Evolutionary conservation across 2,797 vertebrate genomes (phyloP).

Genomic region (Anas capensis): DNA sequence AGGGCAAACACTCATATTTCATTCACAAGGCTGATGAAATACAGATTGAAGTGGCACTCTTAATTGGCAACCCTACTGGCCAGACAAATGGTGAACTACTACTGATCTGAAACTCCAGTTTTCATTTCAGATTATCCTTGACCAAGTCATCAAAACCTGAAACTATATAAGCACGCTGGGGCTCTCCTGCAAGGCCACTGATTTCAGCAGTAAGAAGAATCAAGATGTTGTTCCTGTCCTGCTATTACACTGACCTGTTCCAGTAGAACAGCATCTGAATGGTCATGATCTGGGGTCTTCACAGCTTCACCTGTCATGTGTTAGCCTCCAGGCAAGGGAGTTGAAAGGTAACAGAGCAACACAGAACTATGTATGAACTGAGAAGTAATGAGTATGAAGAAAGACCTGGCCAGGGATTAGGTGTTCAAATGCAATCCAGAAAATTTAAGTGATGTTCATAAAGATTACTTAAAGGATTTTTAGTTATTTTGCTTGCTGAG

Average conservation of each 20-base stretch:
- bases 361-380: neutral
- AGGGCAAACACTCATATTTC: conserved; percentile 46
- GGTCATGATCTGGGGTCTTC: neutral
- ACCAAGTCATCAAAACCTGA: neutral
- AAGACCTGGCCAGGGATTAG: neutral
- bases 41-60: neutral
- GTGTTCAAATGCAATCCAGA: neutral
- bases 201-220: neutral
- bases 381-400: neutral
- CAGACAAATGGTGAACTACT: neutral
- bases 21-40: conserved; percentile 58
- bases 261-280: neutral
- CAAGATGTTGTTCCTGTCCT: neutral
- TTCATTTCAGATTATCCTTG: neutral
- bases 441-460: neutral
- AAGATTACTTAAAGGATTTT: conserved; percentile 9
- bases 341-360: neutral
- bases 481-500: neutral
- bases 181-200: neutral
- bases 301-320: fast-evolving
- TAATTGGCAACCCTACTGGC: neutral
- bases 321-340: neutral
- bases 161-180: neutral
- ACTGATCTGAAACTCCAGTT: neutral
- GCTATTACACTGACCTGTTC: neutral